A percentile compares a stretch with the other conserved stretches of the same genome.
Evolutionary conservation across 2,888 invertebrate species (phyloP).

Genomic region (Eilema griseolum): DNA sequence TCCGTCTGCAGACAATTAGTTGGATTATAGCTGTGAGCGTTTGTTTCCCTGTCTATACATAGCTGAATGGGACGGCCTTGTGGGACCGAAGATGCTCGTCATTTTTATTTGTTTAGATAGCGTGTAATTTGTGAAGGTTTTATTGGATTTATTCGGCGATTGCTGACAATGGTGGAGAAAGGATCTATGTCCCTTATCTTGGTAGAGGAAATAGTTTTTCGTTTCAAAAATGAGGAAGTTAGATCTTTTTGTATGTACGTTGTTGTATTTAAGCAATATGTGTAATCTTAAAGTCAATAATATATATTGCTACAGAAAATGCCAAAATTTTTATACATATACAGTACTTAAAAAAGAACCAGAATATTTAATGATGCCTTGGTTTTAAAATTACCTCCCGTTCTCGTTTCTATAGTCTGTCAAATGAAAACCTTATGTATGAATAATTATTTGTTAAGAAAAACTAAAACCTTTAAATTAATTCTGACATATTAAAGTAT

Average conservation of each 20-base stretch:
- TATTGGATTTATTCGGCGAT: constrained; percentile 11
- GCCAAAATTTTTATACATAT: too few species aligned
- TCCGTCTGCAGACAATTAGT: constrained; percentile 63
- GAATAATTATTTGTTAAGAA: background rate
- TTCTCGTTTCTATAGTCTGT: background rate
- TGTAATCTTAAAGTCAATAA: background rate
- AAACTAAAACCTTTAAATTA: background rate
- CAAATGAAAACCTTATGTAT: too few species aligned
- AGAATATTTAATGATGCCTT: background rate
- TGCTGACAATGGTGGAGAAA: constrained; percentile 9
- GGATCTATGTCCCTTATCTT: constrained; percentile 3
- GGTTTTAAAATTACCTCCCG: background rate
- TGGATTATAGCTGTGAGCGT: constrained; percentile 53
- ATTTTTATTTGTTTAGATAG: constrained; percentile 28
- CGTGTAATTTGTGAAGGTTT: constrained; percentile 11
- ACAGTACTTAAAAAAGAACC: too few species aligned
- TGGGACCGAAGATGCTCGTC: constrained; percentile 24
- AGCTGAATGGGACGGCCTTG: constrained; percentile 35
- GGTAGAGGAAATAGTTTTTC: background rate
- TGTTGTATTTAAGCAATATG: too few species aligned
- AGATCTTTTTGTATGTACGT: background rate
- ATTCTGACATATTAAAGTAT: too few species aligned
- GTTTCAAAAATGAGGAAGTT: background rate
- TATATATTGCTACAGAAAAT: background rate
- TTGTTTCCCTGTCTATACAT: constrained; percentile 40